Base-by-base conservation (phyloP, 2,888 invertebrate genomes). In the Catotricha subobsoleta region DNA sequence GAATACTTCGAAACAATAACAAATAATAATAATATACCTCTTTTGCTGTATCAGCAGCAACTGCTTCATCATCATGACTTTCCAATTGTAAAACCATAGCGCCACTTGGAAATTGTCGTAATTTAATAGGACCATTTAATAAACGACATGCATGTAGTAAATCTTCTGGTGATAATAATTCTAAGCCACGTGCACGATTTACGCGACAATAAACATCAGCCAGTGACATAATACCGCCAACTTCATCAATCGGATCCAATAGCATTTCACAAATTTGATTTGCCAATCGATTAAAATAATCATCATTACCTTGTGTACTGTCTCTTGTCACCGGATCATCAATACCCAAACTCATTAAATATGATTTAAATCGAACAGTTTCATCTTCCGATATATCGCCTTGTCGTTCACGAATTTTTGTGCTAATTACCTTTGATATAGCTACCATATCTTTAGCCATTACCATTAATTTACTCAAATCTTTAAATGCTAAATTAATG, bases 391-490 rank as follows among this genome's bases (percentile, higher is more conserved):
- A 88, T 48, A 95, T 87, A 54, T 90, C 87, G 31, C 92, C 94
- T 67, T 92, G 87, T 56, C 84, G 82, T 51, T 91, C 88, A 59
- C 81, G 77, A 52, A 98, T 88, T 69, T 90, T 94, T 38, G 72
- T 74, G 21, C 95, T 88, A 52, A 98, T 95, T 48, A 72, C 80
- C 58, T 87, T 87, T 0, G 95, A 88, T 48, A 98, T 66, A 1
- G 68, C 65, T 33, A 98, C 97, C 98, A 98, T 98, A 50, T 97
- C 94, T 59, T 92, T 87, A 0, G 97, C 97, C 75, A 87, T 88
- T 42, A 74, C 76, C 86, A 99, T 98, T 3, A 98, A 68, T 52
- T 88, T 86, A 53, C 70, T 82, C 41, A 98, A 71, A 65, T 99
- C 98, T 64, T 95, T 82, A 65, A 99, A 98, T 2, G 98, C 97